Base-by-base conservation (phyloP, 23 tunicate species). In the Phallusia fumigata region DNA sequence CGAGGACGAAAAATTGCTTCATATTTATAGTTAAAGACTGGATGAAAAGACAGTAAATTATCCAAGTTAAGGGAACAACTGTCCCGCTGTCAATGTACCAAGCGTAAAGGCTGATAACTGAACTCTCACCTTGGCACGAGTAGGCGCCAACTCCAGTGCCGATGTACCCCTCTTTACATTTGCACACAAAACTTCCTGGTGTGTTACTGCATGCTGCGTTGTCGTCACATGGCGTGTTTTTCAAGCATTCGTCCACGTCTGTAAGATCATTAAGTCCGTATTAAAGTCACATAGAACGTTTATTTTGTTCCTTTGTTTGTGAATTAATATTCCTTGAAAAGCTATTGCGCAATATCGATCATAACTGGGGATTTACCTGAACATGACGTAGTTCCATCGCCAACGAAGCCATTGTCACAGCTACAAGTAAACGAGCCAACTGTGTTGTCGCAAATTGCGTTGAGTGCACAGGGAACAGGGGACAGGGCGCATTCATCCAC, bases 241-340 rank as follows among this genome's bases (percentile, higher is more conserved):
- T 40, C 28, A 51, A 35, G 32, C 95, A 90, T 34, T 90, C 95
- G 53, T 90, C 74, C 24, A 90, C 86, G 53, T 86, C 95, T 90
- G 77, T 19, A 50, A 76, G 5, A 40, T 40, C 47, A 40, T 3
- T 40, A 40, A 40, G 21, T 36, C n/a, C n/a, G 47, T 40, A 40
- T 40, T 40, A 40, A 40, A 40, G 5, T 40, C 47, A n/a, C n/a
- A n/a, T n/a, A n/a, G n/a, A n/a, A n/a, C n/a, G n/a, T n/a, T n/a
- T n/a, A n/a, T n/a, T n/a, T n/a, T n/a, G n/a, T n/a, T n/a, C n/a
- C n/a, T n/a, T n/a, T n/a, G n/a, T n/a, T n/a, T n/a, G n/a, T n/a
- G n/a, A n/a, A n/a, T n/a, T n/a, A n/a, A n/a, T n/a, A n/a, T n/a
- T n/a, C n/a, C n/a, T n/a, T n/a, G n/a, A n/a, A n/a, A n/a, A n/a